Base-by-base conservation (phyloP, 2,113 vertebrate genomes). In the Heterocephalus glaber region DNA sequence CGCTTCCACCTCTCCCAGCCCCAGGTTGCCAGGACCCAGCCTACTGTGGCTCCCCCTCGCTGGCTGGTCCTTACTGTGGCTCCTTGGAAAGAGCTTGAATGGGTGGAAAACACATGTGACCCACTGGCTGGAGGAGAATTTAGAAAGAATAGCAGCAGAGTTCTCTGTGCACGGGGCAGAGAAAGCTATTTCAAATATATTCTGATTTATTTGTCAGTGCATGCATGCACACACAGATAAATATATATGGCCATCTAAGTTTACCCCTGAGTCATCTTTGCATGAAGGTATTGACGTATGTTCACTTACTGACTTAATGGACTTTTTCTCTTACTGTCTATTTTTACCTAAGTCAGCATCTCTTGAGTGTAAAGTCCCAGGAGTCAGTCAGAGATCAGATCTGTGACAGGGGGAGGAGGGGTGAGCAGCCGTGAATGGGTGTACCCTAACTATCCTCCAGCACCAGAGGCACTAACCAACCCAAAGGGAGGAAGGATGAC, bases 181-280 rank as follows among this genome's bases (percentile, higher is more conserved):
- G 66, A 63, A 70, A 44, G 20, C 66, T 28, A 41, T 28, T 35
- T 22, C 30, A n/a, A 70, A n/a, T 35, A 4, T 3, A 35, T 7
- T 47, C 3, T 16, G 8, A 30, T 44, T 80, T 66, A 30, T n/a
- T 61, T 24, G 12, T 30, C 56, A 38, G 20, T n/a, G 35, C 22
- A 26, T 38, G 33, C 65, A 24, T 74, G 6, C 6, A 7, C 65
- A 33, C 30, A 28, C 35, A 28, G 17, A 20, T n/a, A 30, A 0
- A 1, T 0, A 35, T 5, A 5, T n/a, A 7, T 0, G 30, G 11
- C 14, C 33, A 35, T 72, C 30, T 33, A n/a, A 68, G 38, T 56
- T 56, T 28, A 38, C n/a, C 74, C 41, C 11, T 22, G 54, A 76
- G 54, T 24, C 24, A 17, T 33, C 24, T 84, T 56, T 44, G 30